These are phyloP conservation scores for Oreonectes daqikongensis DNA, from an alignment of 2,797 vertebrate genomes.

Conservation along the genomic window DNA sequence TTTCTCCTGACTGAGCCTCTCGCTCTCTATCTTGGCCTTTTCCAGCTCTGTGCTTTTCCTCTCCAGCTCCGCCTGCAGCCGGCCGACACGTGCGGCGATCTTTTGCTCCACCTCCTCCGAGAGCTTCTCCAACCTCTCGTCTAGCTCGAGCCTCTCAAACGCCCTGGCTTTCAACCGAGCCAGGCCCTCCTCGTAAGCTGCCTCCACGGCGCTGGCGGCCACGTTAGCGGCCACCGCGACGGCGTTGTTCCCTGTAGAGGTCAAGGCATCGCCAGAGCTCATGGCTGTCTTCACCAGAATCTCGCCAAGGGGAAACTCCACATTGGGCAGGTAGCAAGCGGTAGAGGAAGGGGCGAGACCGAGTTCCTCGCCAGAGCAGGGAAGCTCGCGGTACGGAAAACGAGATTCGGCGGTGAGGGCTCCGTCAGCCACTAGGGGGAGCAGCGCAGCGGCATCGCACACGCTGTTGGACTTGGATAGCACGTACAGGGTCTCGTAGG, in stretches of 20 bases:
- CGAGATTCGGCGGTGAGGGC: conserved; percentile 82
- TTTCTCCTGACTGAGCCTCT: conserved; percentile 89
- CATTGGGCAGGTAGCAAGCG: conserved; percentile 90
- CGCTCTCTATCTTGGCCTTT: conserved; percentile 92
- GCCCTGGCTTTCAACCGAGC: conserved; percentile 93
- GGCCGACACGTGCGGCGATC: conserved; percentile 92
- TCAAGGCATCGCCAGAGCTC: conserved; percentile 81
- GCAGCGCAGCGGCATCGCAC: conserved; percentile 89
- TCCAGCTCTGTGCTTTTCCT: conserved; percentile 95
- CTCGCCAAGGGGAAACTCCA: conserved; percentile 93
- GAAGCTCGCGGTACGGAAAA: conserved; percentile 87
- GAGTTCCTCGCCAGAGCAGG: conserved; percentile 86
- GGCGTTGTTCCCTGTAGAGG: conserved; percentile 81
- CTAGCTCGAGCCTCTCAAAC: conserved; percentile 94
- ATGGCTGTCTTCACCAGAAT: conserved; percentile 90
- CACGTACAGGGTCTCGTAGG: conserved; percentile 98
- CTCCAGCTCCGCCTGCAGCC: conserved; percentile 94
- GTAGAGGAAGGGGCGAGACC: conserved; percentile 79
- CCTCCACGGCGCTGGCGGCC: conserved; percentile 85
- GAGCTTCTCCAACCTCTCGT: conserved; percentile 92
- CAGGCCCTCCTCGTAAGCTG: conserved; percentile 94
- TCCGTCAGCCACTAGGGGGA: conserved; percentile 85
- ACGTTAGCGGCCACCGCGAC: conserved; percentile 85
- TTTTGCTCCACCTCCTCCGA: conserved; percentile 99
- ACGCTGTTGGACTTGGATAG: conserved; percentile 98